phyloP scores from a whole-genome alignment of 2,113 vertebrate genomes.

The Nerophis ophidion region DNA sequence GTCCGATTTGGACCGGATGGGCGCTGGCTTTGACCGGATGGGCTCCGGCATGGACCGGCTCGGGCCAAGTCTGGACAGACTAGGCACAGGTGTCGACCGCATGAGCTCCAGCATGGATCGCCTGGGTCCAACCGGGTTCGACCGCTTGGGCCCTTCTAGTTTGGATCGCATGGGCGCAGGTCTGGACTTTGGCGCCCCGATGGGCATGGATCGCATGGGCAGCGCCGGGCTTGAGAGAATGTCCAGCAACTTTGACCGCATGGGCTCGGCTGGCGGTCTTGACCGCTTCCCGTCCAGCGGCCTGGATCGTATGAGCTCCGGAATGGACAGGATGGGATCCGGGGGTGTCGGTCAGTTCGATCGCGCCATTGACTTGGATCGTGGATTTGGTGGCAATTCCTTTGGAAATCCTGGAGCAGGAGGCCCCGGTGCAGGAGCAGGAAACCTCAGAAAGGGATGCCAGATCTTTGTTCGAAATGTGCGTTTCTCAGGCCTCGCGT shows the following conservation, averaged over 20 bases:
- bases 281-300: slow-evolving; percentile 72
- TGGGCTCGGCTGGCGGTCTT: slow-evolving; percentile 60
- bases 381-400: slow-evolving; percentile 84
- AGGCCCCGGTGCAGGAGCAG: slow-evolving; percentile 76
- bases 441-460: slow-evolving; percentile 86
- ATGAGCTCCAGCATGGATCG: slow-evolving; percentile 86
- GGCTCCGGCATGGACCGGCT: slow-evolving; percentile 84
- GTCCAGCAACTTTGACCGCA: slow-evolving; percentile 65
- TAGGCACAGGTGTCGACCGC: slow-evolving; percentile 84
- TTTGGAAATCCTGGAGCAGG: slow-evolving; percentile 77
- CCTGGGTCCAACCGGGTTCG: slow-evolving; percentile 77
- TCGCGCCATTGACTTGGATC: slow-evolving; percentile 84
- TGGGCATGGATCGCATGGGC: slow-evolving; percentile 74
- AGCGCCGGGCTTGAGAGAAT: slow-evolving; percentile 66
- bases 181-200: slow-evolving; percentile 67
- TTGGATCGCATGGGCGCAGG: slow-evolving; percentile 83
- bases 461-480: slow-evolving; percentile 99
- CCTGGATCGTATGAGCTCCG: slow-evolving; percentile 81
- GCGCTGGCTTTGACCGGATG: slow-evolving; percentile 82
- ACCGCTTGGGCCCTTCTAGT: slow-evolving; percentile 80
- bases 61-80: slow-evolving; percentile 84
- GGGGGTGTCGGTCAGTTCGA: slow-evolving; percentile 84
- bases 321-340: slow-evolving; percentile 89
- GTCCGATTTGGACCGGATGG: slow-evolving; percentile 78
- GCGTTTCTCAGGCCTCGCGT: slow-evolving; percentile 51